Evolutionary conservation across 1,140 invertebrate species (phyloP), one percentile per base, ranked within the genome.

Genomic region (Papilio glaucus): DNA sequence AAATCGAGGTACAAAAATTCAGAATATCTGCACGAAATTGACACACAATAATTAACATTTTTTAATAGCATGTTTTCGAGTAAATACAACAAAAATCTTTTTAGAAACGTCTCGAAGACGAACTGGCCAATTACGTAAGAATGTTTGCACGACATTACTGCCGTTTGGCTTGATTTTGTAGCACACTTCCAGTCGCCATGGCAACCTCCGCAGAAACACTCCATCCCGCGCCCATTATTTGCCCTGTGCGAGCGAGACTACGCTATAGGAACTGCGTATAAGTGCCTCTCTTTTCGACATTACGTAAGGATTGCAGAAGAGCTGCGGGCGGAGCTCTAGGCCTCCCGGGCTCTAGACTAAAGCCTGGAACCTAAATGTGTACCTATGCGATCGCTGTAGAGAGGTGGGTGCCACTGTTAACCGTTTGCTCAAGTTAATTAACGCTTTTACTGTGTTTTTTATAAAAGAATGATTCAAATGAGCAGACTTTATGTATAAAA

Each of bases 121-220:
- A 49, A 24, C 21, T 24, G 9, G 49, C 21, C 9, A 24, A 53
- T 53, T 61, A 61, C 8, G 5, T 61, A 57, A 57, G 53, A 45
- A 45, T 24, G 10, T 24, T 53, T 24, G 15, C 7, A 21, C 33
- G 21, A 21, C 15, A 67, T 63, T 42, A 42, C 29, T 71, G 57
- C 37, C 63, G 39, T 21, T 45, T 24, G 21, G 63, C 63, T 29
- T 42, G 24, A 67, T 67, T 29, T 29, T 67, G 41, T 67, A 67
- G 63, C 38, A 69, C 75, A 77, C 61, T 62, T 71, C 71, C 38
- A 62, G 81, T 81, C 70, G 74, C 67, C 70, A 83, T 81, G 77
- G 71, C 42, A 78, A 83, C 81, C 67, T 24, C 24, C 65, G 38
- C 65, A 60, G 26, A 53, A 33, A 21, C 45, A n/a, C n/a, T n/a